Evolutionary conservation across 2,113 vertebrate genomes (phyloP), one percentile per base, ranked within the genome.

Genomic region (Perca fluviatilis): DNA sequence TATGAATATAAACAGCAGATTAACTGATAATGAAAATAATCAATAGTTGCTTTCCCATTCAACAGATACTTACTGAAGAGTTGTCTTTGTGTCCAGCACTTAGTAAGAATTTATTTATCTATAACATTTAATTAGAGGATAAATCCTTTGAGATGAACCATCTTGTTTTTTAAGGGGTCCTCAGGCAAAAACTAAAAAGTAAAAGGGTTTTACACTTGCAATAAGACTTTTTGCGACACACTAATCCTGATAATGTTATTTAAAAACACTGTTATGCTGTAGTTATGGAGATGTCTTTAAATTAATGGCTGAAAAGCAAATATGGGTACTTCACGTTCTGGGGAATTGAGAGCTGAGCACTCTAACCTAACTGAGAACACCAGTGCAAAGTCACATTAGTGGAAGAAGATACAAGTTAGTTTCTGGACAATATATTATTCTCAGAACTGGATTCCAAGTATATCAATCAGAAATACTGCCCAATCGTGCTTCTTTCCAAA

Each of bases 331-430:
- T 60, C 3, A 27, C 15, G 15, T 3, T 46, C 33, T 21, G 6
- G 5, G 19, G 43, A 56, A 18, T 33, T 63, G 3, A 58, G 46
- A 68, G 10, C 60, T 67, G 46, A 68, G 10, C 60, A 49, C 15
- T 76, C 53, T 27, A 33, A 61, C 47, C 53, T 27, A 33, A 61
- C 47, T 23, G 23, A 56, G 23, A 53, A 69, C 49, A 69, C 33
- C 18, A 62, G 10, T 58, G 43, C 21, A 63, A 47, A 30, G 19
- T 61, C 1, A 57, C 30, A 25, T 58, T 33, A 69, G 1, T 50
- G 25, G 21, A 51, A 10, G 46, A n/a, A 12, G 21, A 61, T 62
- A 19, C 21, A 23, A 27, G n/a, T 23, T 62, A 10, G 5, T 58
- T 18, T 60, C 8, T 74, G 7, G 1, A 66, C 33, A 27, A 30